Evolutionary conservation across 2,113 vertebrate species (phyloP).

Genomic region (Hydropotes inermis): DNA sequence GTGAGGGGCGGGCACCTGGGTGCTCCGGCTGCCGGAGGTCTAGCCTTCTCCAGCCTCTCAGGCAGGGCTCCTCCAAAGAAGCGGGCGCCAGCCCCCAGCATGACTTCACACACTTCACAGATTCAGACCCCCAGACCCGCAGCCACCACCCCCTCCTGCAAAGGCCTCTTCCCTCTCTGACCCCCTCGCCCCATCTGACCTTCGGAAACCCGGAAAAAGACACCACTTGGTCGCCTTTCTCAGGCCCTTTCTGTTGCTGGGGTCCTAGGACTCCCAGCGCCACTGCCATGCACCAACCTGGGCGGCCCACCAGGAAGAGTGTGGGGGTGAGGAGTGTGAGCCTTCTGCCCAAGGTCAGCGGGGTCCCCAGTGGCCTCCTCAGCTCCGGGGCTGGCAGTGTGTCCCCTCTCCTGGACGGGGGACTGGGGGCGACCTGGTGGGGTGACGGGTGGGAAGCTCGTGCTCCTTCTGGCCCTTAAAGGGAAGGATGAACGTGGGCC

Average conservation of each 20-base stretch:
- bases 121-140: background rate
- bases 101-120: too few species aligned
- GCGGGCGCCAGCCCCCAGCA: background rate
- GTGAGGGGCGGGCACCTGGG: rapidly evolving
- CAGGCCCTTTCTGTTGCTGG: rapidly evolving
- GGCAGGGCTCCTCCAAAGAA: rapidly evolving
- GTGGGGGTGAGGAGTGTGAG: background rate
- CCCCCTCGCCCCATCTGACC: background rate
- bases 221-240: background rate
- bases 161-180: background rate
- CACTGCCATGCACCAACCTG: too few species aligned
- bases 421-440: background rate
- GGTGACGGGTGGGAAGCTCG: background rate
- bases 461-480: background rate
- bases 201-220: background rate
- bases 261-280: background rate
- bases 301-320: rapidly evolving
- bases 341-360: background rate
- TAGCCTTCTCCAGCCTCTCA: background rate
- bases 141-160: too few species aligned
- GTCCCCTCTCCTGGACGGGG: background rate
- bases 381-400: background rate
- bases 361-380: too few species aligned
- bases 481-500: background rate
- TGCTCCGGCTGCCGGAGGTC: background rate